Base-by-base conservation (phyloP, 2,797 vertebrate species). In the Cirrhinus mrigala region DNA sequence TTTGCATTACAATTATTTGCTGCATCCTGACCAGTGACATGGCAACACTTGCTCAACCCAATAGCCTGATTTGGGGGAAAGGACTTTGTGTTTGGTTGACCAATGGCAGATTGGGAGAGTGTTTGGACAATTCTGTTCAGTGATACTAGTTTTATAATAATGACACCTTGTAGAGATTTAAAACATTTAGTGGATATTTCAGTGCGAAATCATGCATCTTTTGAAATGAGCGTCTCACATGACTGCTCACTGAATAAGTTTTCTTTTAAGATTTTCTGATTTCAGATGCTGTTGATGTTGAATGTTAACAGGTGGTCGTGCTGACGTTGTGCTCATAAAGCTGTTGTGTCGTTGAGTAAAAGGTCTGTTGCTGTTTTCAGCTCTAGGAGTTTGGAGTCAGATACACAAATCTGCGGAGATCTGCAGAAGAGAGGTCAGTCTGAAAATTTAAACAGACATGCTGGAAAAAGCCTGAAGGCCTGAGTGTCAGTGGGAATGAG, bases 371-470 rank as follows among this genome's bases (percentile, higher is more conserved):
- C 29, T 58, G 60, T 56, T 46, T 64, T 77, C 60, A 56, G 50
- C n/a, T 40, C n/a, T 68, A 68, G 48, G 37, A 68, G 82, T 58
- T 69, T 78, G 1, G n/a, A 29, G 74, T 44, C 75, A 69, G 82
- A 69, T 64, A 14, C 70, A 75, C 71, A 80, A 29, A 81, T 83
- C 83, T 75, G 71, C 22, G n/a, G 64, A 60, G 66, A 64, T 82
- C 44, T 84, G 74, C 83, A 82, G 64, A 85, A 24, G 75, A 62
- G 81, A 46, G 74, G 16, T 70, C 64, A 62, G 40, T 64, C 33
- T 87, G 83, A 62, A 85, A 87, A 85, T 78, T 12, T 44, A 60
- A 79, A 77, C 73, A 56, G 86, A 82, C 86, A 71, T 76, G 83
- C 9, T 50, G 70, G 68, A 81, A 73, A 83, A 82, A 66, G 77